Evolutionary conservation across 2,797 vertebrate species (phyloP), one percentile per base, ranked within the genome.

Genomic region (Nasua narica): DNA sequence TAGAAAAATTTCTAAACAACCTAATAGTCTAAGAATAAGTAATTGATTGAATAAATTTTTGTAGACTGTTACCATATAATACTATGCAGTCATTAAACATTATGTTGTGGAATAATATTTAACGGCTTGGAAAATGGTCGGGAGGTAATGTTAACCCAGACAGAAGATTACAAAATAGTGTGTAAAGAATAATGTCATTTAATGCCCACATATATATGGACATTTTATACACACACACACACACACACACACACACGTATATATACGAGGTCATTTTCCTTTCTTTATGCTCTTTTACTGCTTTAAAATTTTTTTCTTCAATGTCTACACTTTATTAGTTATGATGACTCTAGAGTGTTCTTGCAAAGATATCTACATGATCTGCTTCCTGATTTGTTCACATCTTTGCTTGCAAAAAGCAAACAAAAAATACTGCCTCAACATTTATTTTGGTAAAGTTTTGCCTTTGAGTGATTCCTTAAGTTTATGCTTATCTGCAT

Each of bases 41-140:
- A 93, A 95, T 43, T 77, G 50, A 52, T 37, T 95, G n/a, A 94
- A 56, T 92, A 78, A 23, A 94, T 96, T 90, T 95, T 96, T 79
- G 58, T 95, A 54, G 56, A 81, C 14, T 12, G 0, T 87, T 37
- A 77, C 46, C 43, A 50, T 83, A 46, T 89, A 89, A 65, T 89
- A 85, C 4, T 50, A 67, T 19, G 5, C 27, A 77, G 32, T 85
- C 65, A 87, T 88, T 95, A 94, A 94, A 77, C 19, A 52, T 87
- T 92, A 85, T 91, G 48, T 27, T 87, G 23, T 72, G 4, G 32
- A 78, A 96, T 95, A 82, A 91, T 87, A 95, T 83, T 95, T 91
- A 93, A 88, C 70, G 77, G 10, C 15, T 92, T 96, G 65, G 48
- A 82, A 85, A 96, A 85, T 77, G 6, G 16, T 52, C 23, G 62